Conservation (phyloP, 2,888 invertebrate species). For the Argyra leucocephala region DNA sequence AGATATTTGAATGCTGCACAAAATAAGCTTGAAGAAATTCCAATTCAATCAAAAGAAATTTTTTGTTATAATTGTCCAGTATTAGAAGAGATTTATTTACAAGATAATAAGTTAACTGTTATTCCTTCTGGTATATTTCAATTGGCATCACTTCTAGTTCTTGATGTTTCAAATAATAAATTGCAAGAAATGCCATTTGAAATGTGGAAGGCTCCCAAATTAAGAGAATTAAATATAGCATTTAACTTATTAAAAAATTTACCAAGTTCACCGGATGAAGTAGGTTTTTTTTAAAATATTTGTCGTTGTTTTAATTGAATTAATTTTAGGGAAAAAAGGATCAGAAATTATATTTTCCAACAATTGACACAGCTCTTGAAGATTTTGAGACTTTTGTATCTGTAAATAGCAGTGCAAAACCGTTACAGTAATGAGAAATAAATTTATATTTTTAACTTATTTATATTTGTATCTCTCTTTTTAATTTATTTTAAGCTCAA, state of each 20-base stretch:
- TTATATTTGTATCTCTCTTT: too few relatives aligned
- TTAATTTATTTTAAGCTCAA: conserved; percentile 23
- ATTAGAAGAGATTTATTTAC: conserved; percentile 82
- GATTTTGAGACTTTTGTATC: conserved; percentile 26
- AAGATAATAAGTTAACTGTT: conserved; percentile 77
- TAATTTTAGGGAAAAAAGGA: conserved; percentile 33
- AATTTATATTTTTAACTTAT: too few relatives aligned
- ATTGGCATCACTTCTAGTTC: conserved; percentile 63
- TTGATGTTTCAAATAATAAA: conserved; percentile 93
- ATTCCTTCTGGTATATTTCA: conserved; percentile 75
- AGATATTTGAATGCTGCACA: conserved; percentile 77
- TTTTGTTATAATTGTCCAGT: conserved; percentile 59
- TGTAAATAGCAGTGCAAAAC: conserved; percentile 30
- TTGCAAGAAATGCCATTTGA: conserved; percentile 69
- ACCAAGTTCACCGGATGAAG: conserved; percentile 41
- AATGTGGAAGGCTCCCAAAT: conserved; percentile 76
- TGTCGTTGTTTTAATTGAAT: neutral
- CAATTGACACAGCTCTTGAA: neutral
- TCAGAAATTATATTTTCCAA: conserved; percentile 31
- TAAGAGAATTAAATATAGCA: conserved; percentile 80
- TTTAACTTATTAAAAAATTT: conserved; percentile 78
- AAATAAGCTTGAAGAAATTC: conserved; percentile 74
- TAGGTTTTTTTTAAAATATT: neutral
- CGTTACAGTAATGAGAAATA: conserved; percentile 22
- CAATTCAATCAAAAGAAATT: conserved; percentile 38